phyloP scores from a whole-genome alignment of 2,797 vertebrate genomes.

The Smutsia temminckii region DNA sequence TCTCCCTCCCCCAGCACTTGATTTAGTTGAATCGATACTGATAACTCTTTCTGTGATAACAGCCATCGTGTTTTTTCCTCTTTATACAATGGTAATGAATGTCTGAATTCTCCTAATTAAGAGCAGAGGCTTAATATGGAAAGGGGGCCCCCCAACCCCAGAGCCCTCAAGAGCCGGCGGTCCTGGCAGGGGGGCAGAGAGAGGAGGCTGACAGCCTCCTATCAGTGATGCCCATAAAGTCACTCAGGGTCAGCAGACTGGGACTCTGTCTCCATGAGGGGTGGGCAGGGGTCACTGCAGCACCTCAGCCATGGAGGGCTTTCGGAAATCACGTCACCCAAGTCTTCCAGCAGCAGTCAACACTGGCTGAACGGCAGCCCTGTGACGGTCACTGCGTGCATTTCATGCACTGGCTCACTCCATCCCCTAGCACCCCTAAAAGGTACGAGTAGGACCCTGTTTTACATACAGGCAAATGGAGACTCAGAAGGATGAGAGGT shows the following conservation, averaged over 20 bases:
- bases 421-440: not conserved
- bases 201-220: not conserved
- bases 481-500: not conserved
- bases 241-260: not conserved
- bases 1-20: constrained; percentile 25
- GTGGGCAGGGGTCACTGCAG: not conserved
- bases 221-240: not conserved
- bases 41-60: not conserved
- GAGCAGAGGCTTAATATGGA: not conserved
- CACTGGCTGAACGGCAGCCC: too few relatives aligned
- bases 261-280: not conserved
- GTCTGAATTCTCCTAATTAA: constrained; percentile 35
- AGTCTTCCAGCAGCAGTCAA: not conserved
- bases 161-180: not conserved
- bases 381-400: not conserved
- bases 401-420: not conserved
- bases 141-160: not conserved
- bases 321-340: not conserved
- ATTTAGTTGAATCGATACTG: constrained; percentile 24
- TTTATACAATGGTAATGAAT: constrained; percentile 36
- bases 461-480: not conserved
- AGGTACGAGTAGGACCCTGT: not conserved
- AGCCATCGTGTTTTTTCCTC: constrained; percentile 13
- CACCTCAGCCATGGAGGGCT: not conserved
- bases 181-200: not conserved